Conservation (phyloP, 92 coral and sea anemone species). For the Zoanthus sociatus region DNA sequence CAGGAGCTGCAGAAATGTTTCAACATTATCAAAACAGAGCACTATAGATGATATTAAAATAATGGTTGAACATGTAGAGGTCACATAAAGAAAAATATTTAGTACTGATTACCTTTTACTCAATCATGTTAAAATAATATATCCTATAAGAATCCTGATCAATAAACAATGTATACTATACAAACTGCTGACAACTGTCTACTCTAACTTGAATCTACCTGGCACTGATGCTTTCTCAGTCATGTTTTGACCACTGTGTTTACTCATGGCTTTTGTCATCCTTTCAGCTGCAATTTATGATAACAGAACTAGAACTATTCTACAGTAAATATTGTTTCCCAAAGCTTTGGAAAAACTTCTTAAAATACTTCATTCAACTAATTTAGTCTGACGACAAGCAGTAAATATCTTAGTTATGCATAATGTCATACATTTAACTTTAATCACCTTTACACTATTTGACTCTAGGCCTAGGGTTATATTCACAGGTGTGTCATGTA, state of each 20-base stretch:
- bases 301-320: not conserved
- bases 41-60: not conserved
- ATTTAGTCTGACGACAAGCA: not conserved
- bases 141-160: not conserved
- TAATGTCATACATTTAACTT: too few species aligned
- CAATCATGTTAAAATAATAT: not conserved
- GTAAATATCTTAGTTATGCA: too few species aligned
- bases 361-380: not conserved
- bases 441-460: too few species aligned
- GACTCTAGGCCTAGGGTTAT: too few species aligned
- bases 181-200: not conserved
- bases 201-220: conserved; percentile 35
- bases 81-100: not conserved
- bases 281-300: conserved; percentile 65
- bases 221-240: conserved; percentile 21
- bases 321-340: not conserved
- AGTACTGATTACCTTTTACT: not conserved
- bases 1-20: not conserved
- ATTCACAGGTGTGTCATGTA: too few species aligned
- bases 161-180: not conserved
- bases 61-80: not conserved
- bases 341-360: not conserved
- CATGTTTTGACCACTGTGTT: conserved; percentile 31
- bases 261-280: conserved; percentile 72
- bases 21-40: not conserved